Base-by-base conservation (phyloP, 2,888 invertebrate species). In the Beris morrisii region DNA sequence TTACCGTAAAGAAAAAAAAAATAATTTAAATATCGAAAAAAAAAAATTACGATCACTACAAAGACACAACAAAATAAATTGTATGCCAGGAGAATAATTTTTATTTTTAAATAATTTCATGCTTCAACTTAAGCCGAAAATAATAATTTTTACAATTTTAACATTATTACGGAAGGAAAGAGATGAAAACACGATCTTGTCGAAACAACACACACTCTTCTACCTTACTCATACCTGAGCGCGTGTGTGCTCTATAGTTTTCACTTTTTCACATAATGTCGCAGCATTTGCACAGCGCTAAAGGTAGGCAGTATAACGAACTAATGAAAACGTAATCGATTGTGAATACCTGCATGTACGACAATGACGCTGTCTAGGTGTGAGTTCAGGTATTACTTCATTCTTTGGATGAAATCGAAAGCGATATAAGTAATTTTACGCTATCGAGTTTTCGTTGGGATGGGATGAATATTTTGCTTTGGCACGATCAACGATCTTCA, bases 331-430 rank as follows among this genome's bases (percentile, higher is more conserved):
- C 58, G 31, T 59, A 48, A 30, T 48, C 53, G 53, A 53, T 53
- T 53, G 53, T 59, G 57, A 57, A 57, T 59, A 48, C 58, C 58
- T 59, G 58, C 30, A 46, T 30, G 58, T 43, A 44, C 30, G 56
- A 30, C 31, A 46, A 46, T 44, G 53, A 53, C 31, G 45, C 44
- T 31, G 46, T 31, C 48, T 31, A 30, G 58, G 58, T 59, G 46
- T 48, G 58, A 13, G 58, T 59, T 54, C 44, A 65, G 56, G 45
- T 65, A 65, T 68, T 68, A 65, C 67, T 65, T 68, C 67, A 68
- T 52, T 65, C 46, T 59, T 59, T 64, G 64, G 58, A 66, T 66
- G 69, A 69, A 69, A 69, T 66, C 64, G 69, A 69, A 69, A 69
- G 69, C 69, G 64, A 53, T 59, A 59, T 69, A 22, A 22, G 52